Percentiles rank a stretch among this genome's conserved stretches.
Conservation (phyloP, 1,140 invertebrate species). For the Mesaphorura yosii region DNA sequence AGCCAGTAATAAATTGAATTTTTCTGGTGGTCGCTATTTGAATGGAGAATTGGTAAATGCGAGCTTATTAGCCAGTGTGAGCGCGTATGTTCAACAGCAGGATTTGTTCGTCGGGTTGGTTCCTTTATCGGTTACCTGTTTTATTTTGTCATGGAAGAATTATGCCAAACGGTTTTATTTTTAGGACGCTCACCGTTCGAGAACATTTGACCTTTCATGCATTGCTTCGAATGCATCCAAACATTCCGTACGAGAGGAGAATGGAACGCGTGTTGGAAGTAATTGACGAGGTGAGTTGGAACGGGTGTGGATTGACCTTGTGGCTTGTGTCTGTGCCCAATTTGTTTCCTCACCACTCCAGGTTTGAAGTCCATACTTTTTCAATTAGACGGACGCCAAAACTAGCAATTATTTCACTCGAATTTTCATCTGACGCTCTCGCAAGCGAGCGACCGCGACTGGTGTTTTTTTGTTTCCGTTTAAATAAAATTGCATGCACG, state of each 20-base stretch:
- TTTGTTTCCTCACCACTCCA: too few species aligned
- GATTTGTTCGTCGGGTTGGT: conserved; percentile 33
- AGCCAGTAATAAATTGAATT: conserved; percentile 50
- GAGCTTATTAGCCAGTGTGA: conserved; percentile 58
- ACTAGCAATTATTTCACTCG: too few species aligned
- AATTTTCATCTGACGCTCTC: too few species aligned
- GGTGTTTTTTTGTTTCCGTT: too few species aligned
- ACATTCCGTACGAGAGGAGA: conserved; percentile 60
- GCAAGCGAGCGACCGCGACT: too few species aligned
- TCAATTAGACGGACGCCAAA: too few species aligned
- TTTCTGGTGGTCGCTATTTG: conserved; percentile 58
- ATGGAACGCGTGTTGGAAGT: conserved; percentile 78
- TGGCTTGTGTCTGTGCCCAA: too few species aligned
- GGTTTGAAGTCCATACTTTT: too few species aligned
- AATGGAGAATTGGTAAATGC: conserved; percentile 55
- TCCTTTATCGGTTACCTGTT: too few species aligned
- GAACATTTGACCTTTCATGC: conserved; percentile 73
- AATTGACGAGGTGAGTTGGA: conserved; percentile 59
- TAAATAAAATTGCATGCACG: too few species aligned
- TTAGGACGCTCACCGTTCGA: conserved; percentile 76
- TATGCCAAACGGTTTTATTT: conserved; percentile 74
- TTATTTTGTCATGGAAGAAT: too few species aligned
- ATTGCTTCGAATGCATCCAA: conserved; percentile 77
- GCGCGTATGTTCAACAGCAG: conserved; percentile 91
- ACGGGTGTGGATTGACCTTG: too few species aligned